Evolutionary conservation across 2,888 invertebrate genomes (phyloP), one percentile per base, ranked within the genome.

Genomic region (Hedya salicella): DNA sequence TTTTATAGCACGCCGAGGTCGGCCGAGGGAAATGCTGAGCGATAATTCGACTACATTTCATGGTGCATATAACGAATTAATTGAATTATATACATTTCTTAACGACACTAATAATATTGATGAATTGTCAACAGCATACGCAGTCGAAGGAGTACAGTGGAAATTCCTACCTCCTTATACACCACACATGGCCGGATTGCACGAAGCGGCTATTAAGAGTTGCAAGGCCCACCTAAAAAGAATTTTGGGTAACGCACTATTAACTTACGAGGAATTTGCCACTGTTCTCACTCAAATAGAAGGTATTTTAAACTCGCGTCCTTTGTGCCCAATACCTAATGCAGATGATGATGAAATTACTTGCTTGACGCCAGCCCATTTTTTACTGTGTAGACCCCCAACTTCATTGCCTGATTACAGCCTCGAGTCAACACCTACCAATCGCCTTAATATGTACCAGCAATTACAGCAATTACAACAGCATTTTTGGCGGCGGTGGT

Each of bases 1-100:
- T 40, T 40, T 40, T 40, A 40, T 40, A 40, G 40, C 40, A 40
- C 40, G 40, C 40, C 40, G 40, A 40, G 40, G 40, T 40, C 40
- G 40, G 40, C 40, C 40, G 40, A 40, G 40, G 40, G 40, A 40
- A 40, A 40, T 40, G 40, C 40, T 40, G n/a, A 40, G 40, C 40
- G 40, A 40, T 40, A 40, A 40, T n/a, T 14, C 40, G n/a, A 40
- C 40, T 14, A 40, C 40, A 40, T 40, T 40, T 40, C 40, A 40
- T 14, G 40, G 40, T 40, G 40, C 40, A 40, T n/a, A 40, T 40
- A 40, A 40, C 40, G 40, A 14, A 40, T n/a, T 40, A 40, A 40
- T 40, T n/a, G 40, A 40, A 40, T 40, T 40, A n/a, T 40, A 40
- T 40, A 40, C 40, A 40, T 40, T 40, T 40, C 40, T 40, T 40